These are phyloP conservation scores for Zosterops hypoxanthus DNA, from an alignment of 2,113 vertebrate species.

Conservation along the genomic window DNA sequence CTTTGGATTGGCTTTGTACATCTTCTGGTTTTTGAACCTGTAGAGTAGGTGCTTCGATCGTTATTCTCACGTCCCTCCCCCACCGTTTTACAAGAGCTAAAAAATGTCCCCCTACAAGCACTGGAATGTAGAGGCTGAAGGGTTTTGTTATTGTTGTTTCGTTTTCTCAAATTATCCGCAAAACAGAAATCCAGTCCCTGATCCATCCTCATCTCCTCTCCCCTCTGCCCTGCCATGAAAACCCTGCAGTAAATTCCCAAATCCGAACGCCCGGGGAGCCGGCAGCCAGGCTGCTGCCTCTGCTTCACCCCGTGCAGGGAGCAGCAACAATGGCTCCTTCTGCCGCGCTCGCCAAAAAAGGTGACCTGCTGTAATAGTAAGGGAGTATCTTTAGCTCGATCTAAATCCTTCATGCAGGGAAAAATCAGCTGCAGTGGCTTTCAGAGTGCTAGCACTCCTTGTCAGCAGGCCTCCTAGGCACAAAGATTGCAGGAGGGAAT, in stretches of 20 bases:
- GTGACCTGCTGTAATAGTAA: not conserved
- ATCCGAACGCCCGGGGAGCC: not conserved
- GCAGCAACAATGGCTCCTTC: not conserved
- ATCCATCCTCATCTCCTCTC: not conserved
- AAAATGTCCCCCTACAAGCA: slow-evolving; percentile 58
- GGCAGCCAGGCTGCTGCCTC: not conserved
- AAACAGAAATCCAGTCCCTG: not conserved
- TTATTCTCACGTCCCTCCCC: not conserved
- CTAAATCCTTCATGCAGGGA: not conserved
- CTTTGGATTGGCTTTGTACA: not conserved
- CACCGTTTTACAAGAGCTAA: slow-evolving; percentile 29
- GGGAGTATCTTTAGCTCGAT: not conserved
- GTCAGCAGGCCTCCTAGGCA: not conserved
- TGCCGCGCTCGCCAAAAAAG: not conserved
- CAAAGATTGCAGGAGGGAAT: not conserved
- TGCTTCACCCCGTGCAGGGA: not conserved
- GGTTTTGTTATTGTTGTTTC: not conserved
- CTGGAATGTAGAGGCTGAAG: slow-evolving; percentile 41
- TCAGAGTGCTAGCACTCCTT: not conserved
- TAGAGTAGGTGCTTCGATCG: not conserved
- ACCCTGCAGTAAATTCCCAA: not conserved
- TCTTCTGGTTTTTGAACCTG: not conserved
- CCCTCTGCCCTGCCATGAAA: not conserved
- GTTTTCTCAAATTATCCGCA: not conserved
- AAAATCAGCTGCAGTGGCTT: not conserved